phyloP scores from a whole-genome alignment of 2,888 invertebrate species.

The Tiliacea citrago region DNA sequence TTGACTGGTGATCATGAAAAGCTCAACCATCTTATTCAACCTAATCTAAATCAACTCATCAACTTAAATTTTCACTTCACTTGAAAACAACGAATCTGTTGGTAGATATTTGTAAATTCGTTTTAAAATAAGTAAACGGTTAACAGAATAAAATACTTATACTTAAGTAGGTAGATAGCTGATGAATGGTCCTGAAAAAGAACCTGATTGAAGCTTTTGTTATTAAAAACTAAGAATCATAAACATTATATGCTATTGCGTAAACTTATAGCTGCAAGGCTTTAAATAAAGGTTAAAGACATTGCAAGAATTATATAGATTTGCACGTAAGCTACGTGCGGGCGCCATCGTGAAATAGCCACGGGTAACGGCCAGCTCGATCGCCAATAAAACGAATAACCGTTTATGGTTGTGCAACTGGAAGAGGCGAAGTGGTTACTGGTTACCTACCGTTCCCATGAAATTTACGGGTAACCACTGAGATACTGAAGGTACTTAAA shows the following conservation, averaged over 20 bases:
- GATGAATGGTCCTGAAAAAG: not conserved
- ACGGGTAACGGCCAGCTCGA: constrained; percentile 70
- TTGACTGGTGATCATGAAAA: not conserved
- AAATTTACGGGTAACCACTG: constrained; percentile 65
- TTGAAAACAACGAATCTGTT: not conserved
- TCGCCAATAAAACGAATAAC: constrained; percentile 75
- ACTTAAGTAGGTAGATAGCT: not conserved
- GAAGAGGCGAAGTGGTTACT: constrained; percentile 61
- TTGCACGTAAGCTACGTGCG: constrained; percentile 42
- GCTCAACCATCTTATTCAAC: not conserved
- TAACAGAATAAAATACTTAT: not conserved
- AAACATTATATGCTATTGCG: not conserved
- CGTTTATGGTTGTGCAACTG: constrained; percentile 68
- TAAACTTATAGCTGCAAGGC: not conserved
- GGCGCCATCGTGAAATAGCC: constrained; percentile 66
- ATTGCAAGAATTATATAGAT: constrained; percentile 41
- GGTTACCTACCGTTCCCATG: constrained; percentile 63
- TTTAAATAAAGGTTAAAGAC: constrained; percentile 19
- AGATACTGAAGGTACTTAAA: constrained; percentile 53
- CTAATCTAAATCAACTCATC: too few species aligned
- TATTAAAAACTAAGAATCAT: constrained; percentile 7
- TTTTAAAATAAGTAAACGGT: not conserved
- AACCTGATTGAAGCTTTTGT: not conserved
- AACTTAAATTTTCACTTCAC: too few species aligned
- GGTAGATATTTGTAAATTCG: not conserved